Base-by-base conservation (phyloP, 1,140 invertebrate genomes). In the Zaprionus tsacasi region DNA sequence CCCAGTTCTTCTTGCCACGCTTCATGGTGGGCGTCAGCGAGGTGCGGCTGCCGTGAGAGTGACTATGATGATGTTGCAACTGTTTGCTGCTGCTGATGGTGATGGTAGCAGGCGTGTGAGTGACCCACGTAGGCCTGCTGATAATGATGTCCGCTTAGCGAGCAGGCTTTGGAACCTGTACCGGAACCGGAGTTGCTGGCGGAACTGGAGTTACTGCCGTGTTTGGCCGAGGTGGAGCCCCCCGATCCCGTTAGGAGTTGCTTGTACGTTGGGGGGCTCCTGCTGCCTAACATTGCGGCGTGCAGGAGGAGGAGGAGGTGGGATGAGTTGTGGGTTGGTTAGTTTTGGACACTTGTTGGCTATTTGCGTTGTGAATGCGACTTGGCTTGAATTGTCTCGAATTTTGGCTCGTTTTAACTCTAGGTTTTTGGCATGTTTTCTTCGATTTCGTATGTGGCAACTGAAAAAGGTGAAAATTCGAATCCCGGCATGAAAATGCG, bases 1-100 rank as follows among this genome's bases (percentile, higher is more conserved):
- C 91, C 92, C 92, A 92, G 45, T 91, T 83, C 35, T 90, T 88
- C 67, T 92, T 92, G 60, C 81, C 73, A 11, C 89, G 85, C 78
- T 91, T 91, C 73, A 92, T 85, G 7, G 82, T 89, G 33, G 90
- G 79, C 13, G 80, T 90, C 21, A 91, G 54, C 2, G 88, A 77
- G 27, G 82, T 91, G 27, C 88, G 79, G 13, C 82, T 76, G 50
- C 80, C 66, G 73, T 82, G 81, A 27, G 61, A 52, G 43, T 86
- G 79, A 13, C 76, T 64, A 8, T 69, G 81, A 36, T 86, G 81
- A 6, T 87, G 79, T 4, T 85, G 73, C 30, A 68, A 50, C 21
- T 68, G 63, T 36, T 65, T 35, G 33, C 35, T 69, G 75, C 11
- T 82, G 79, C 54, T 74, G 64, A 12, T 91, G 81, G 27, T 88